phyloP scores from a whole-genome alignment of 2,888 invertebrate species.

The Leucophenga maculata region DNA sequence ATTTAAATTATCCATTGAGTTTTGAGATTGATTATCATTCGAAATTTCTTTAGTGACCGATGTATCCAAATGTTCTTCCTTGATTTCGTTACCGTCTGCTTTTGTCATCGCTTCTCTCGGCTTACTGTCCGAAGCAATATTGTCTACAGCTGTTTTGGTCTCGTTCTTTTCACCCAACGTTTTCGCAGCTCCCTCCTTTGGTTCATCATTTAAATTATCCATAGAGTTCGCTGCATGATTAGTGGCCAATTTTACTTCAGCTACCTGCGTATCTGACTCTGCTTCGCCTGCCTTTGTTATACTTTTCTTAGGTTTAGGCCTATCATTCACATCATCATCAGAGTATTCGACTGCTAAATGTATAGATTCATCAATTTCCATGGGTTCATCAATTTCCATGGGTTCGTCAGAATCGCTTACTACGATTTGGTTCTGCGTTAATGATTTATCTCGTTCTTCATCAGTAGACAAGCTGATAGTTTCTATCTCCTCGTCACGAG shows the following conservation, averaged over 20 bases:
- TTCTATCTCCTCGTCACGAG: not conserved
- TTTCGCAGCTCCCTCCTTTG: not conserved
- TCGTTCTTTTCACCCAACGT: too few species aligned
- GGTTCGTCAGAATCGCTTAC: not conserved
- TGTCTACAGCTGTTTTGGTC: too few species aligned
- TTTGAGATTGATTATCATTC: too few species aligned
- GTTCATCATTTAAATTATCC: not conserved
- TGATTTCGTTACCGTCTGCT: too few species aligned
- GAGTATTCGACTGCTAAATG: not conserved
- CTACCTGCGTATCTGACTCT: not conserved
- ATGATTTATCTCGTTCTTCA: not conserved
- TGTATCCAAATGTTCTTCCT: too few species aligned
- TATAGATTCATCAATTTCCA: conserved; percentile 22
- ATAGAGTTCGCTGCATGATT: not conserved
- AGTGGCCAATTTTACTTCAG: not conserved
- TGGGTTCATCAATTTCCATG: conserved; percentile 19
- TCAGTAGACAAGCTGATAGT: not conserved
- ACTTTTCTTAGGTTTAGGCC: too few species aligned
- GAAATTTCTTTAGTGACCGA: too few species aligned
- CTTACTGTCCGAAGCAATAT: too few species aligned
- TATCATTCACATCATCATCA: not conserved
- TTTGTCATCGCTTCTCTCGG: too few species aligned
- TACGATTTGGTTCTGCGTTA: conserved; percentile 27
- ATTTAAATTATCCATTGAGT: too few species aligned
- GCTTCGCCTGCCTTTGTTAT: not conserved